Percentiles rank a stretch among this genome's conserved stretches.
Evolutionary conservation across 2,888 invertebrate genomes (phyloP).

Genomic region (Drosophila prostipennis): DNA sequence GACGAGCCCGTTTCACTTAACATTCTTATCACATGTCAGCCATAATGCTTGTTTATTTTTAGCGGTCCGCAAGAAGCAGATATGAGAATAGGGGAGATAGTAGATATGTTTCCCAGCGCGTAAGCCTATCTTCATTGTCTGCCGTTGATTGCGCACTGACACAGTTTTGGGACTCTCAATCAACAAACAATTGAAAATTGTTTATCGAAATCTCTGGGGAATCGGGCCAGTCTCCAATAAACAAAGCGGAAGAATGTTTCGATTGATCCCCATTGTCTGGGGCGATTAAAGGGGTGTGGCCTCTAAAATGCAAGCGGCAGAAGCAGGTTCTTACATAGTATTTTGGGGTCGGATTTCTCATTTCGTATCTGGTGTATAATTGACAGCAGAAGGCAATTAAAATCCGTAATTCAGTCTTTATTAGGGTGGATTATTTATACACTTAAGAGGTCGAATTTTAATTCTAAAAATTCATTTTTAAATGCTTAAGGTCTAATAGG

Average conservation of each 20-base stretch:
- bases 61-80: slow-evolving; percentile 15
- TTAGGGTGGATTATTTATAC: neutral
- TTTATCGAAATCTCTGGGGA: slow-evolving; percentile 31
- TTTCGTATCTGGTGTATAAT: slow-evolving; percentile 2
- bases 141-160: slow-evolving; percentile 55
- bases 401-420: neutral
- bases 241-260: slow-evolving; percentile 33
- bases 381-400: neutral
- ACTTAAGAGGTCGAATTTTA: neutral
- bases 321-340: slow-evolving; percentile 12
- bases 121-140: slow-evolving; percentile 23
- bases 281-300: slow-evolving; percentile 27
- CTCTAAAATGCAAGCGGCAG: slow-evolving; percentile 4
- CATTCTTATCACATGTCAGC: slow-evolving; percentile 42
- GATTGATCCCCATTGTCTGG: slow-evolving; percentile 15
- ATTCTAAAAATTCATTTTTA: neutral
- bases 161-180: slow-evolving; percentile 49
- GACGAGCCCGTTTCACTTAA: slow-evolving; percentile 34
- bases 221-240: slow-evolving; percentile 30
- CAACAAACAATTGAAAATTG: slow-evolving; percentile 58
- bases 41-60: slow-evolving; percentile 38
- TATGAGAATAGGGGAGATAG: slow-evolving; percentile 33
- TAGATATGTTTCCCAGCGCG: slow-evolving; percentile 5
- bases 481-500: neutral
- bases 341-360: slow-evolving; percentile 2